A percentile compares a stretch with the other conserved stretches of the same genome.
These are phyloP conservation scores for Arothron firmamentum DNA, from an alignment of 2,113 vertebrate genomes.

Conservation along the genomic window DNA sequence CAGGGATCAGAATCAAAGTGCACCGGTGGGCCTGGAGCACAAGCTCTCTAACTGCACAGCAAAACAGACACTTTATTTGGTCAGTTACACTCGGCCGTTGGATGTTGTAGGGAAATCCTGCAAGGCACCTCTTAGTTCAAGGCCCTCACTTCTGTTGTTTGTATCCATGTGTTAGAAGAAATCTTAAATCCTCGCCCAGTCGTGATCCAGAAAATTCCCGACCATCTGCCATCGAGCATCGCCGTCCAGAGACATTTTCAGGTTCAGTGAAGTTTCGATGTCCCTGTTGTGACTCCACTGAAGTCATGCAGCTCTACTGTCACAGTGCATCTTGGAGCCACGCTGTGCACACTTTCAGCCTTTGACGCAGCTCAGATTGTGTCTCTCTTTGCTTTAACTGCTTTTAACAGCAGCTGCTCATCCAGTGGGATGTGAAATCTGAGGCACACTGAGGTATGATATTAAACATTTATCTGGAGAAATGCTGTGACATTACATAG, in stretches of 20 bases:
- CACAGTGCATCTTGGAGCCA: constrained; percentile 4
- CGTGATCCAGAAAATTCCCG: constrained; percentile 13
- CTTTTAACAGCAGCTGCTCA: neutral
- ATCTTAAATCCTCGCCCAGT: constrained; percentile 15
- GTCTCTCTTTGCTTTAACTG: neutral
- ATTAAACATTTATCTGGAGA: constrained; percentile 48
- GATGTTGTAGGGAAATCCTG: constrained; percentile 42
- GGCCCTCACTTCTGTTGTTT: constrained; percentile 4
- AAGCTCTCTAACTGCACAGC: constrained; percentile 25
- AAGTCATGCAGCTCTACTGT: constrained; percentile 18
- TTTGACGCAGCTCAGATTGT: neutral
- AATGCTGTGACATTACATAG: constrained; percentile 35
- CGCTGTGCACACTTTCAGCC: neutral
- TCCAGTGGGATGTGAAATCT: no score
- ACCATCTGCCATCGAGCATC: constrained; percentile 31
- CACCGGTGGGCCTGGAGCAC: constrained; percentile 21
- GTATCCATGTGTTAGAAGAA: constrained; percentile 1
- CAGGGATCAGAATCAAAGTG: constrained; percentile 46
- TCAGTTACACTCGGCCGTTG: constrained; percentile 15
- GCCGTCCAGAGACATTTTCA: constrained; percentile 31
- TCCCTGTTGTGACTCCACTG: neutral
- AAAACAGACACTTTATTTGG: constrained; percentile 36
- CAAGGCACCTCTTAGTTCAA: constrained; percentile 34
- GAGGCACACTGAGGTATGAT: neutral
- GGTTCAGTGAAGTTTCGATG: constrained; percentile 17